phyloP scores from a whole-genome alignment of 2,888 invertebrate genomes.

The Amphipoea oculea region DNA sequence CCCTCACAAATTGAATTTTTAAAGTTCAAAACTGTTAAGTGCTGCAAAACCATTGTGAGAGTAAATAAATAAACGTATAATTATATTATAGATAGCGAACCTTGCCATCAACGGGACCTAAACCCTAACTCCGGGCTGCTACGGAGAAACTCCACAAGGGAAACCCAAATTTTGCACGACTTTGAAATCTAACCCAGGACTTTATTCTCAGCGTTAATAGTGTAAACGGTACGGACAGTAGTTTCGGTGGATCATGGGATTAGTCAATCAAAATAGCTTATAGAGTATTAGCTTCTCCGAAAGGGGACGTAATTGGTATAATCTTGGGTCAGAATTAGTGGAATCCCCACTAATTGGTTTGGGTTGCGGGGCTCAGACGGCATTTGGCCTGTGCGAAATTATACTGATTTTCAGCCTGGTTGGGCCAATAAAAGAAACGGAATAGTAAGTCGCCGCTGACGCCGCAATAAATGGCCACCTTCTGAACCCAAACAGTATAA shows the following conservation, averaged over 20 bases:
- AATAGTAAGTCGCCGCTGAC: background rate
- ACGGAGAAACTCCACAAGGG: background rate
- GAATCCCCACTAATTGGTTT: conserved; percentile 32
- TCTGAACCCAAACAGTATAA: background rate
- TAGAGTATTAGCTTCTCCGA: background rate
- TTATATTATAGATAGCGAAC: background rate
- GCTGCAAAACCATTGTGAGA: background rate
- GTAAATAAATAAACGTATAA: too few relatives aligned
- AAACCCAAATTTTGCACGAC: background rate
- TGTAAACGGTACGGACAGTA: background rate
- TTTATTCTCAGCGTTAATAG: background rate
- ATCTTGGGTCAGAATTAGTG: conserved; percentile 8
- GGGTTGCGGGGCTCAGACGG: background rate
- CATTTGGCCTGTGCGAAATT: background rate
- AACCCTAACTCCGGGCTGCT: background rate
- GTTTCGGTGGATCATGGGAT: background rate
- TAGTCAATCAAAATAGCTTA: conserved; percentile 32
- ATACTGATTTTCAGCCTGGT: conserved; percentile 4
- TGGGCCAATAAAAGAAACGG: background rate
- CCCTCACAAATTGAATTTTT: too few relatives aligned
- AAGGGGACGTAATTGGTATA: conserved; percentile 25
- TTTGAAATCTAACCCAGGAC: background rate
- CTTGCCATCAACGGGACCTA: background rate
- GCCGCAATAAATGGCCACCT: too few relatives aligned
- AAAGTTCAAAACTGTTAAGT: background rate